Percentiles rank a stretch among this genome's conserved stretches.
phyloP scores from a whole-genome alignment of 1,140 invertebrate genomes.

The Asobara japonica region DNA sequence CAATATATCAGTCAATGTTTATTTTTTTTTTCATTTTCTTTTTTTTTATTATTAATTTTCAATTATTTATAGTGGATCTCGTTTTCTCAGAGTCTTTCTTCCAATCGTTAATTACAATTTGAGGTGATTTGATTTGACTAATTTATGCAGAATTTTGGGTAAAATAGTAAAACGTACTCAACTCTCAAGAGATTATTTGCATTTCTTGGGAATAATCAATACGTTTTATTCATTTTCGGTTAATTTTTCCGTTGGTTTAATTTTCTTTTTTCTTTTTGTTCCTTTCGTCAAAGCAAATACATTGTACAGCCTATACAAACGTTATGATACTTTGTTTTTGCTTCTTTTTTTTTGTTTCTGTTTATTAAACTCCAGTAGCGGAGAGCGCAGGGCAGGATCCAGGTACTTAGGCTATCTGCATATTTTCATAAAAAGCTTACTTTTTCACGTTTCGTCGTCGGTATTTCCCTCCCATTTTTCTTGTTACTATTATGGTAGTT shows the following conservation, averaged over 20 bases:
- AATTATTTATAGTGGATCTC: conserved; percentile 10
- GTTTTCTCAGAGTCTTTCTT: conserved; percentile 5
- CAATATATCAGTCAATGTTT: conserved; percentile 59
- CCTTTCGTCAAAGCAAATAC: conserved; percentile 59
- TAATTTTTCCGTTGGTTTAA: conserved; percentile 41
- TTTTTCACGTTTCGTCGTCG: conserved; percentile 28
- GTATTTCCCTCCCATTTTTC: conserved; percentile 29
- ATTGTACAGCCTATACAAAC: conserved; percentile 61
- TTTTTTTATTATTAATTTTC: conserved; percentile 47
- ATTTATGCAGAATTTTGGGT: conserved; percentile 15
- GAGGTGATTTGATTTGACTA: not conserved
- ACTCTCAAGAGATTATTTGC: conserved; percentile 34
- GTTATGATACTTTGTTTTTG: conserved; percentile 40
- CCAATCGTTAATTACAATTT: conserved; percentile 17
- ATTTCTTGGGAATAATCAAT: conserved; percentile 22
- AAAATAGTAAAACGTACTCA: conserved; percentile 33
- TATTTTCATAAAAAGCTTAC: conserved; percentile 57
- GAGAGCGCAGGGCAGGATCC: conserved; percentile 58
- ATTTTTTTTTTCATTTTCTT: no score
- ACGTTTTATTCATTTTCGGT: conserved; percentile 36
- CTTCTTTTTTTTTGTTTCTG: conserved; percentile 32
- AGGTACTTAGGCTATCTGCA: conserved; percentile 64
- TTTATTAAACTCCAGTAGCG: conserved; percentile 44
- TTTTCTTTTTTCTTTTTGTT: conserved; percentile 52
- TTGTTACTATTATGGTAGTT: conserved; percentile 24